Base-by-base conservation (phyloP, 2,888 invertebrate genomes). In the Pammene fasciana region DNA sequence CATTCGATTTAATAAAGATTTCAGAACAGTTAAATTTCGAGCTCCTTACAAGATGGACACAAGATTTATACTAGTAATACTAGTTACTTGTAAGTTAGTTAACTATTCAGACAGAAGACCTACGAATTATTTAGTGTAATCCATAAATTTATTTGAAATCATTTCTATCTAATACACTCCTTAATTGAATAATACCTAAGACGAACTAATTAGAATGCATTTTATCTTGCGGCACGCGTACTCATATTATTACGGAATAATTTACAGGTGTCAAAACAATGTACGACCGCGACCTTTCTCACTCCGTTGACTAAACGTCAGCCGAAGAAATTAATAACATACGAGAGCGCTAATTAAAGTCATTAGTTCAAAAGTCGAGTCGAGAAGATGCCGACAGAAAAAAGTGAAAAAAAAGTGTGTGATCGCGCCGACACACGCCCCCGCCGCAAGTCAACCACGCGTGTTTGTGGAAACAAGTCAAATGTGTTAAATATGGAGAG, bases 281-380 rank as follows among this genome's bases (percentile, higher is more conserved):
- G 78, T 82, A 79, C 78, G 76, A 75, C 76, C 79, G 76, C 80
- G 82, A 82, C 86, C 83, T 84, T 79, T 78, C 82, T 82, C 80
- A 81, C 81, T 75, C 67, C 38, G 68, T 68, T 74, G 73, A 76
- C 76, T 81, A 79, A 80, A 82, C 81, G 82, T 83, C 82, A 84
- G 80, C 80, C 82, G 82, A 80, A 81, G 82, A 81, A 85, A 87
- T 88, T 88, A 83, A 87, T 87, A 84, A 88, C 87, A 87, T 87
- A 86, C 84, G 85, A 80, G 89, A 87, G 89, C 86, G 86, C 89
- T 90, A 90, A 90, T 91, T 89, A 86, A 85, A 86, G 86, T 91
- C 90, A 91, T 92, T 92, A 92, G 86, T 65, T 84, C 79, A 82
- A 83, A 85, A 86, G 84, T 80, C 77, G 82, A 84, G 81, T 80